Conservation (phyloP, 1,140 invertebrate genomes). For the Papilio polyxenes region DNA sequence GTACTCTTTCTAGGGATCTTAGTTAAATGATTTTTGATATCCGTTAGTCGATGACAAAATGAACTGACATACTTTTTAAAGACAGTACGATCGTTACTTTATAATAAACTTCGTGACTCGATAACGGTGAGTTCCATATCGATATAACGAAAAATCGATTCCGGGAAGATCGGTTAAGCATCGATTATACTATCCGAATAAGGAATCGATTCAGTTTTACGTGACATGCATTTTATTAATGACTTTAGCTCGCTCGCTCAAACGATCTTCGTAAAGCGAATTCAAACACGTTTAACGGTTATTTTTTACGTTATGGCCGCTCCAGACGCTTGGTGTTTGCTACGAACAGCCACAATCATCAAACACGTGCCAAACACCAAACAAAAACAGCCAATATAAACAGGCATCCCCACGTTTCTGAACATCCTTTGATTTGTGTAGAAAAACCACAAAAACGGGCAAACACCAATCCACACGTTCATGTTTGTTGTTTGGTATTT, state of each 20-base stretch:
- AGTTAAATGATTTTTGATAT: not conserved
- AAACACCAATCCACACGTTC: too few relatives aligned
- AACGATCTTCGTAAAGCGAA: not conserved
- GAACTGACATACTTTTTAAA: conserved; percentile 27
- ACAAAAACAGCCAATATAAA: too few relatives aligned
- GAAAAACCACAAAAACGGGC: too few relatives aligned
- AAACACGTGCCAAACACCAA: too few relatives aligned
- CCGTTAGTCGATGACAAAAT: conserved; percentile 1
- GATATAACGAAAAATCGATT: conserved; percentile 35
- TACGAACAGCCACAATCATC: too few relatives aligned
- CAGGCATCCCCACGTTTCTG: too few relatives aligned
- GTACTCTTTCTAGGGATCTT: not conserved
- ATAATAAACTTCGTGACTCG: conserved; percentile 32
- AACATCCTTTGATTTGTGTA: too few relatives aligned
- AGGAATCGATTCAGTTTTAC: conserved; percentile 34
- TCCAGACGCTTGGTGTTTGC: too few relatives aligned
- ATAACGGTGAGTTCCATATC: conserved; percentile 27
- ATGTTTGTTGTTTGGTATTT: too few relatives aligned
- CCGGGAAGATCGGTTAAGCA: conserved; percentile 31
- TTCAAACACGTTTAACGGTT: conserved; percentile 14
- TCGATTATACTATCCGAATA: conserved; percentile 33
- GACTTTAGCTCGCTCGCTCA: not conserved
- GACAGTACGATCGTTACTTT: conserved; percentile 26
- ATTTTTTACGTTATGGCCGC: not conserved
- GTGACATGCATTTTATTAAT: conserved; percentile 35